Evolutionary conservation across 1,140 invertebrate species (phyloP), one percentile per base, ranked within the genome.

Genomic region (Drosophila littoralis): DNA sequence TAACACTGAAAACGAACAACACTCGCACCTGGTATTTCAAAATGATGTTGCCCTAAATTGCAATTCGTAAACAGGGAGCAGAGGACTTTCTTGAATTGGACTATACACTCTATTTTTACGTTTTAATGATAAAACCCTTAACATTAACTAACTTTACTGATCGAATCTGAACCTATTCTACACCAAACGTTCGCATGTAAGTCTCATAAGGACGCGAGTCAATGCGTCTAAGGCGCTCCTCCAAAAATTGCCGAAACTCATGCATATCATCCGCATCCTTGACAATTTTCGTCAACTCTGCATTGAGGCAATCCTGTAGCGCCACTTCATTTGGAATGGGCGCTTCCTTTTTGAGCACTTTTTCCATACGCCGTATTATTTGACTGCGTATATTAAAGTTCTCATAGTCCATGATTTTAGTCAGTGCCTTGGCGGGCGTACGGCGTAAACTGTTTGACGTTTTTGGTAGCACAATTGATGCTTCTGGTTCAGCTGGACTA

Each of bases 351-450:
- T 60, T 67, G 0, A 88, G 28, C 0, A 61, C n/a, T 13, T 51
- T 52, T 15, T 73, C 69, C 22, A 88, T 15, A 0, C 84, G 77
- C 15, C 43, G 17, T 0, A 40, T 45, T 22, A 88, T 68, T 55
- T 88, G 80, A 22, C 38, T 43, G 7, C 66, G 42, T 3, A 88
- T 78, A 12, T 80, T 89, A 8, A 57, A 43, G n/a, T 57, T 84
- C 13, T 88, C 84, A 10, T 89, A 84, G 36, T 64, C 46, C 45
- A 90, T 58, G 2, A 89, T 81, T 17, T 81, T 88, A 2, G 73
- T 55, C 45, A 89, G 51, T 1, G 84, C 80, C n/a, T 57, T 75
- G 5, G 74, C 74, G 1, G 84, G 77, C 1, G 80, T 65, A 0
- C 80, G 79, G n/a, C 75, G 59, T 1, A 33, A 17, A 15, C 40